Base-by-base conservation (phyloP, 1,140 invertebrate genomes). In the Phymorhynchus buccinoides region DNA sequence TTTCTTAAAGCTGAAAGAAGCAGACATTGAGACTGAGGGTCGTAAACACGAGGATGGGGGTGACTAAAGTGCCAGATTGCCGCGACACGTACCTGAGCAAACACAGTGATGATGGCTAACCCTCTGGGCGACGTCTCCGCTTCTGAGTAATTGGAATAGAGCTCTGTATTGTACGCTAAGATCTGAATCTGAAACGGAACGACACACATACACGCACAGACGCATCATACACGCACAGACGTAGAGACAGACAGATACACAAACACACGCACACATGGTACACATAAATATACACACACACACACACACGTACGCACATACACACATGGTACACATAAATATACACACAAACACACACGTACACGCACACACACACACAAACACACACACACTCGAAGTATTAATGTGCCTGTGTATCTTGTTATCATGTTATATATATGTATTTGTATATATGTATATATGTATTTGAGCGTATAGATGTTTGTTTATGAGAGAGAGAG, bases 111-210 rank as follows among this genome's bases (percentile, higher is more conserved):
- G 56, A 96, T 97, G 78, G 97, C 96, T 89, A 98, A 96, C 88
- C 97, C 97, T 94, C 98, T 80, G 3, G 90, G 97, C 85, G 97
- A 97, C 92, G 97, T 96, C 89, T 97, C 80, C 35, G 97, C 97
- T 93, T 97, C 97, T 62, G 96, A 96, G 94, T 97, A 97, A 94
- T 98, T 98, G 89, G 96, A 95, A 94, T 98, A 98, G 82, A 98
- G 95, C 93, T 98, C 96, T 84, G 96, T 97, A 94, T 98, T 98
- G 95, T 97, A 98, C 89, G 97, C 97, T 93, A 97, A 97, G 94
- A 98, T 97, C 95, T 98, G 97, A 91, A 98, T 96, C 97, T 98
- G 95, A 84, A 95, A 95, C 16, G 37, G 30, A 32, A 42, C 18
- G 0, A n/a, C 27, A 48, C 39, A 27, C 44, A 44, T 27, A 22